Base-by-base conservation (phyloP, 2,113 vertebrate species). In the Neodontobutis hainanensis region DNA sequence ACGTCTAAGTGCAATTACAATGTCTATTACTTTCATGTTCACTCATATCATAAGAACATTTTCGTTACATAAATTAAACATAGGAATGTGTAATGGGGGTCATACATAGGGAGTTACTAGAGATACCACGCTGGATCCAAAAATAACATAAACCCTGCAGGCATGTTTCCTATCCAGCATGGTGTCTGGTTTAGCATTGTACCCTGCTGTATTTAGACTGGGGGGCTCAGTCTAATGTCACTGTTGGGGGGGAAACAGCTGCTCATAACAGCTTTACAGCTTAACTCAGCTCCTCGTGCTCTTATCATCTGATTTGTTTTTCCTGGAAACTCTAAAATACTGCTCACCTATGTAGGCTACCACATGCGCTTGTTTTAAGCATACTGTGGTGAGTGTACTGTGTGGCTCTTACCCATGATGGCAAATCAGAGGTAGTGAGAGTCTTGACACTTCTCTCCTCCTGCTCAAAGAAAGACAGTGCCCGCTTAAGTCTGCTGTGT, bases 391-490 rank as follows among this genome's bases (percentile, higher is more conserved):
- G 43, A 1, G 42, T 14, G 42, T 27, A 27, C 42, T 43, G 11
- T 10, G 0, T 5, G 12, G 36, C 38, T 64, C 95, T 96, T 88
- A 98, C 97, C 96, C 96, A 98, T 51, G 95, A 92, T 42, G 97
- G 96, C 65, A 97, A 86, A 83, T 98, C 95, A 2, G 94, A 90
- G 73, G 92, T 89, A 42, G 88, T 88, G 61, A 95, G 92, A 40
- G 85, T 86, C 58, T 90, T 90, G 77, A 92, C 91, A 71, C 81
- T 82, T 80, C 87, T 92, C 87, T 96, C 95, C 85, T 97, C 95
- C 57, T 93, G 91, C 52, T 95, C 94, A 89, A 97, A 91, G 82
- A 98, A 95, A 50, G 94, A 93, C 71, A 97, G 85, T 9, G 95
- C 95, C 78, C 94, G 85, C 75, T 48, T 90, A 64, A 95, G 82